Evolutionary conservation across 2,113 vertebrate genomes (phyloP).

Genomic region (Sapayoa aenigma): DNA sequence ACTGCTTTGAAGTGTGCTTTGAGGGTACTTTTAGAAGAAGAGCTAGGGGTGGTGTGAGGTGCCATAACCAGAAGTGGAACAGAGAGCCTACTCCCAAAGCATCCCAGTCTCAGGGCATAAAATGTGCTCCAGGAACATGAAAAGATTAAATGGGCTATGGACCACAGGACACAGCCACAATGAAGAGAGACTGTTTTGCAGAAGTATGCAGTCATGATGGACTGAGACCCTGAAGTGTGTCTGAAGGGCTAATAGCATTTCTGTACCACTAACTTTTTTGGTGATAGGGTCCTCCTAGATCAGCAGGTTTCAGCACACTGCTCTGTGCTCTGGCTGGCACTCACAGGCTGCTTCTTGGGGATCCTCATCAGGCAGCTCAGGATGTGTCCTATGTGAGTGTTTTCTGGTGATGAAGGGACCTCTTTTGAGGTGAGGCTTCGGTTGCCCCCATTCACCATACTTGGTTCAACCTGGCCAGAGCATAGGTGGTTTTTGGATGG

Average conservation of each 20-base stretch:
- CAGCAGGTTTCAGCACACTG: not conserved
- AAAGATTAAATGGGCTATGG: not conserved
- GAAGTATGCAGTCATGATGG: not conserved
- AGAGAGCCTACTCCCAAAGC: not conserved
- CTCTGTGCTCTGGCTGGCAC: rapidly evolving
- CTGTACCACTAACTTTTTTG: not conserved
- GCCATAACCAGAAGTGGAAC: not conserved
- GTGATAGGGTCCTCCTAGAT: not conserved
- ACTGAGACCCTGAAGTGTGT: not conserved
- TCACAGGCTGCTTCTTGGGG: not conserved
- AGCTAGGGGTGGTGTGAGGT: not conserved
- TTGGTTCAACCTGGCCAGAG: not conserved
- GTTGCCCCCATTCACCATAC: not conserved
- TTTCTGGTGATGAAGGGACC: not conserved
- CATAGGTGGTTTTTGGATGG: not conserved
- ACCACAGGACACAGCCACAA: not conserved
- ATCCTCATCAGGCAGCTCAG: not conserved
- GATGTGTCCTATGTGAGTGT: not conserved
- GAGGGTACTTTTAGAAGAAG: not conserved
- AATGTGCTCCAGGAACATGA: not conserved
- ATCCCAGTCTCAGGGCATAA: not conserved
- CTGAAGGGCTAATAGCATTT: not conserved
- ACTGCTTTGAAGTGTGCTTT: not conserved
- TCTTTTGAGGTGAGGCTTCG: not conserved
- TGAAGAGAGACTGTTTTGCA: not conserved